phyloP scores from a whole-genome alignment of 1,140 invertebrate species.

The Lethocerus indicus region DNA sequence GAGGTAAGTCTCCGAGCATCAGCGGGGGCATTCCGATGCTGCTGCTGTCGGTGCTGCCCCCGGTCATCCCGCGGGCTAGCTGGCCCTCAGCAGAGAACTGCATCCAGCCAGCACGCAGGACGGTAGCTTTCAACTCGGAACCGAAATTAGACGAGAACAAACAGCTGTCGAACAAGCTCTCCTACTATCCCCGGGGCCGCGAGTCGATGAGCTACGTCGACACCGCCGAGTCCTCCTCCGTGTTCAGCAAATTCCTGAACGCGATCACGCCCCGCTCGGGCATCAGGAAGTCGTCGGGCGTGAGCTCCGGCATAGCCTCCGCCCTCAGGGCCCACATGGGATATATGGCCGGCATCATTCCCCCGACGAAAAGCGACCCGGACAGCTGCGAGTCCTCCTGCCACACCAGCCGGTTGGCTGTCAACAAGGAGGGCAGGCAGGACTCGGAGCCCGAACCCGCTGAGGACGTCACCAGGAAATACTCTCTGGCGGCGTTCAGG shows the following conservation, averaged over 20 bases:
- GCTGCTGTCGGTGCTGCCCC: conserved; percentile 48
- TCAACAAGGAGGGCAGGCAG: conserved; percentile 31
- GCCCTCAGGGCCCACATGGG: conserved; percentile 51
- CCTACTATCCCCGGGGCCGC: background rate
- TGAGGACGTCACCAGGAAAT: background rate
- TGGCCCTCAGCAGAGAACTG: conserved; percentile 19
- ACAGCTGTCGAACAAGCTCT: background rate
- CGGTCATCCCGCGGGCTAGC: conserved; percentile 44
- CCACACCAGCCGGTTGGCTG: conserved; percentile 25
- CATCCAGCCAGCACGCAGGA: conserved; percentile 22
- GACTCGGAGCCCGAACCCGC: background rate
- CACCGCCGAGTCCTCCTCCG: background rate
- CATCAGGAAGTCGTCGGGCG: conserved; percentile 36
- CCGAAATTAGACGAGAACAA: conserved; percentile 38
- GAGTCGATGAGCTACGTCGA: background rate
- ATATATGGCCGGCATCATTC: conserved; percentile 47
- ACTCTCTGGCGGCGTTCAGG: background rate
- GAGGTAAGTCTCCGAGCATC: conserved; percentile 36
- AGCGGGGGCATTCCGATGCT: conserved; percentile 47
- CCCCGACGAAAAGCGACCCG: conserved; percentile 12
- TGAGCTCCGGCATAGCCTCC: conserved; percentile 33
- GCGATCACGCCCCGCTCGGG: conserved; percentile 27
- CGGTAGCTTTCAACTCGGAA: conserved; percentile 43
- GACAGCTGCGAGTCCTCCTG: conserved; percentile 26
- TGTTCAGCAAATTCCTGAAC: conserved; percentile 20